These are phyloP conservation scores for Ormia ochracea DNA, from an alignment of 2,888 invertebrate species.

Conservation along the genomic window DNA sequence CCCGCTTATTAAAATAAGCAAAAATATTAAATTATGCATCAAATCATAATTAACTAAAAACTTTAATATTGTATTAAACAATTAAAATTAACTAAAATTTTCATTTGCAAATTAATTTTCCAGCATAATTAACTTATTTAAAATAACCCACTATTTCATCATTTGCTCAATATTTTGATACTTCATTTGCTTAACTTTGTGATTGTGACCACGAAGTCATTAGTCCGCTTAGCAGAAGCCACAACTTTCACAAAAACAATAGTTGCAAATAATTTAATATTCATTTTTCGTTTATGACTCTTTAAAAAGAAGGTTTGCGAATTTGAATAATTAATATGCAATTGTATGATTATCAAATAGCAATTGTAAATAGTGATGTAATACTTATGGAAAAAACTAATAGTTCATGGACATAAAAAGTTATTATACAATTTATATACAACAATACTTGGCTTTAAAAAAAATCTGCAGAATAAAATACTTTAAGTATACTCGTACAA, in stretches of 20 bases:
- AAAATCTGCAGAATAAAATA: too few species aligned
- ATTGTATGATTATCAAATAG: background rate
- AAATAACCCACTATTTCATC: background rate
- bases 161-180: background rate
- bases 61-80: too few species aligned
- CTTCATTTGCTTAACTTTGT: slow-evolving; percentile 32
- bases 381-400: too few species aligned
- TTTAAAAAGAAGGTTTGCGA: slow-evolving; percentile 6
- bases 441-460: too few species aligned
- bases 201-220: slow-evolving; percentile 40
- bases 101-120: background rate
- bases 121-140: background rate
- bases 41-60: too few species aligned
- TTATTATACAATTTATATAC: too few species aligned
- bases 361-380: too few species aligned
- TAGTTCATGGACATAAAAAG: too few species aligned
- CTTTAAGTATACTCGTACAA: too few species aligned
- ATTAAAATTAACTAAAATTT: too few species aligned
- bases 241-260: slow-evolving; percentile 17
- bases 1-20: too few species aligned
- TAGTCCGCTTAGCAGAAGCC: slow-evolving; percentile 22
- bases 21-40: too few species aligned
- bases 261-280: background rate
- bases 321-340: background rate
- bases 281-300: background rate